Conservation (phyloP, 1,140 invertebrate species). For the Diploscapter pachys region DNA sequence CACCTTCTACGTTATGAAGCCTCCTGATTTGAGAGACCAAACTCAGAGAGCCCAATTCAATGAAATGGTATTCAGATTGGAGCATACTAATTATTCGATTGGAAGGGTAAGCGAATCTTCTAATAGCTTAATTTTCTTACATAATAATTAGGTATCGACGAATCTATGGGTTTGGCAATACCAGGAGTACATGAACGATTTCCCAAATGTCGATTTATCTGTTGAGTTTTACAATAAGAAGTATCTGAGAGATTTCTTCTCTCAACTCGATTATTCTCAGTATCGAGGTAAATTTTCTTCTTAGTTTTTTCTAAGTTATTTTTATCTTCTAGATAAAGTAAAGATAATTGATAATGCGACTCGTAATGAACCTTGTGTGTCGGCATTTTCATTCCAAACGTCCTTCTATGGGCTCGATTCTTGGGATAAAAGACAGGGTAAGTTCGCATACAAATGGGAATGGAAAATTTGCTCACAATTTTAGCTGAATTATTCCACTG, state of each 20-base stretch:
- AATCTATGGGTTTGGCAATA: conserved; percentile 59
- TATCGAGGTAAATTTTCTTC: conserved; percentile 40
- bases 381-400: conserved; percentile 58
- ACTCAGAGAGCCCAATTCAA: conserved; percentile 43
- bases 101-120: conserved; percentile 41
- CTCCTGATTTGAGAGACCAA: conserved; percentile 47
- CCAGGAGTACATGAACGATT: conserved; percentile 57
- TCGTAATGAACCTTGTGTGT: conserved; percentile 54
- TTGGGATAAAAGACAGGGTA: conserved; percentile 55
- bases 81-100: conserved; percentile 55
- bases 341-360: conserved; percentile 49
- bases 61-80: conserved; percentile 53
- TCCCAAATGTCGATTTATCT: conserved; percentile 50
- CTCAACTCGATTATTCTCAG: conserved; percentile 56
- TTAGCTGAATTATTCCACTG: conserved; percentile 54
- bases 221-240: conserved; percentile 55
- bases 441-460: background rate
- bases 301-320: background rate
- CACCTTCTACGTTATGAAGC: conserved; percentile 56
- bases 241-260: conserved; percentile 52
- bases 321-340: conserved; percentile 43
- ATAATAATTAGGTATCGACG: conserved; percentile 39
- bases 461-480: background rate
- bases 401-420: conserved; percentile 57
- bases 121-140: background rate